Base-by-base conservation (phyloP, 1,140 invertebrate genomes). In the Trinorchestia longiramus region DNA sequence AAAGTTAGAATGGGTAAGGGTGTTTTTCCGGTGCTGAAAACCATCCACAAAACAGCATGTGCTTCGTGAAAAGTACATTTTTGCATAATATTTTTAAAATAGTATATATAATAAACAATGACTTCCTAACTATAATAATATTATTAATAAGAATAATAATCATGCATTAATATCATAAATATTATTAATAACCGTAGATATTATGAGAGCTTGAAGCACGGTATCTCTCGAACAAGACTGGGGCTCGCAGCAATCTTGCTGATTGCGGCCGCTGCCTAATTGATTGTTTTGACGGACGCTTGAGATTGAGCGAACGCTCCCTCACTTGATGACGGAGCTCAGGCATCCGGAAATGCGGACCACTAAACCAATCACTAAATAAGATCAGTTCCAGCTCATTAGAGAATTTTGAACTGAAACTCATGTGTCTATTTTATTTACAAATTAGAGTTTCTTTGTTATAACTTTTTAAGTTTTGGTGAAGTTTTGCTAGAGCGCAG, bases 221-320 rank as follows among this genome's bases (percentile, higher is more conserved):
- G 36, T 28, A 3, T 36, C 15, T 3, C 11, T 3, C 28, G 62
- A 77, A 28, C 15, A 23, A 19, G 62, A 1, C 62, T 77, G 62
- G 36, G 28, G 62, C 88, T 90, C 88, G 0, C 43, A 42, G 92
- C 92, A 94, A 44, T 94, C 44, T 36, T 43, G 43, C 43, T 94
- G 92, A 94, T 94, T 94, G 44, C 43, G 40, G 43, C 43, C 92
- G 43, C 43, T 45, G 41, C 92, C 4, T 94, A 94, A 94, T 94
- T 94, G 92, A 94, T 94, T 94, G 92, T 94, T 94, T 94, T 94
- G 92, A 94, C 43, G 43, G 92, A 36, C 90, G 43, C 41, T 47
- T 47, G 92, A 47, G 92, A 94, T 47, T 94, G 92, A 43, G 92
- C 43, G 92, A 94, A 17, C 44, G 44, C 44, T 94, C 17, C 92